Base-by-base conservation (phyloP, 1,140 invertebrate genomes). In the Anadara kagoshimensis region DNA sequence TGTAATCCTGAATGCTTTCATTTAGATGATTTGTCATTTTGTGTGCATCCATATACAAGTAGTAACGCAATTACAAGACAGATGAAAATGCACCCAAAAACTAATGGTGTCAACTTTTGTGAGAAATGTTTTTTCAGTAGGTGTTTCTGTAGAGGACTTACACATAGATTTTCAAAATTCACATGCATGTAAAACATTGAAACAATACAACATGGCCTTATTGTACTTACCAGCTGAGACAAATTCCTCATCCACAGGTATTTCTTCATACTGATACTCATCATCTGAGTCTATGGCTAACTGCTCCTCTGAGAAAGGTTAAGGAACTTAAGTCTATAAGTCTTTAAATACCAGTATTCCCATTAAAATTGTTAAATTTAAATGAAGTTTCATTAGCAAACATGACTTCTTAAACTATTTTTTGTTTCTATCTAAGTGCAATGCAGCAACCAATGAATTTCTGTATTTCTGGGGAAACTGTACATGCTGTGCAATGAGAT, bases 211-310 rank as follows among this genome's bases (percentile, higher is more conserved):
- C 18, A 20, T n/a, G 2, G 5, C 1, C 5, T 20, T 12, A 24
- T 20, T 57, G 12, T 59, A 67, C 53, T 73, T 78, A 87, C 86
- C 86, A 69, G 74, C 61, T 26, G 69, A 58, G 59, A 85, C 67
- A 76, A 85, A 82, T n/a, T 86, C 84, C 57, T 87, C 86, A 65
- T 84, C 85, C 11, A 87, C 71, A 22, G 85, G 80, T 2, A 87
- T 81, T 72, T 85, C 82, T 59, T 87, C 85, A 82, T 87, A 87
- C 18, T 73, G 65, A 71, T 81, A 86, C 20, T 85, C 77, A 63
- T 85, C 84, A 75, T 83, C 82, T 3, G 77, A 76, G 70, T 86
- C 82, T 12, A 82, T 67, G 41, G 69, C 64, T 20, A 86, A 26
- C 56, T 83, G 76, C 51, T 78, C 82, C 68, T 78, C 82, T 83